Percentiles rank a stretch among this genome's conserved stretches.
These are phyloP conservation scores for Cyprinodon brontotheroides DNA, from an alignment of 2,113 vertebrate species.

Conservation along the genomic window DNA sequence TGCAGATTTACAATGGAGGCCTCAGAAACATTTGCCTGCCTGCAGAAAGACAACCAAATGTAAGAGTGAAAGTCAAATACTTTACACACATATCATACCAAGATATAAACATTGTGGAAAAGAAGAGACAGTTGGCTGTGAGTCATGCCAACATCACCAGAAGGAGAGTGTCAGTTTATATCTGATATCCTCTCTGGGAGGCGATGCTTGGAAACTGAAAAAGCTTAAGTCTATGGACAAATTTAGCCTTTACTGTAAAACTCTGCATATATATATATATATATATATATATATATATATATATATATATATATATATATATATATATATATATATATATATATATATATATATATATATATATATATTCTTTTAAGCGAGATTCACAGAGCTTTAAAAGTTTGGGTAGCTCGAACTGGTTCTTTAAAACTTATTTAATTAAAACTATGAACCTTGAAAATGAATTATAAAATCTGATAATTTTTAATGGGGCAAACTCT, in stretches of 20 bases:
- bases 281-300: background rate
- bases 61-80: slow-evolving; percentile 36
- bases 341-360: slow-evolving; percentile 1
- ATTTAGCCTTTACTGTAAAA: slow-evolving; percentile 33
- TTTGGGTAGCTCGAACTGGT: background rate
- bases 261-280: slow-evolving; percentile 4
- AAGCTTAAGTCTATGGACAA: slow-evolving; percentile 2
- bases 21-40: slow-evolving; percentile 49
- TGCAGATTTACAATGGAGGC: slow-evolving; percentile 68
- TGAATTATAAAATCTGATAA: background rate
- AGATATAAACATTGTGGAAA: slow-evolving; percentile 13
- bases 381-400: background rate
- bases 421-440: background rate
- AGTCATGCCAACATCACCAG: slow-evolving; percentile 48
- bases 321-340: background rate
- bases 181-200: slow-evolving; percentile 30
- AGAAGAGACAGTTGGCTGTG: slow-evolving; percentile 37
- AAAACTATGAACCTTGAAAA: background rate
- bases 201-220: slow-evolving; percentile 32
- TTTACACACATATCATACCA: slow-evolving; percentile 16
- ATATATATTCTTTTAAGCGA: background rate
- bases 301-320: slow-evolving; percentile 1
- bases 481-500: background rate
- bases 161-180: slow-evolving; percentile 51
- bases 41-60: slow-evolving; percentile 49